Evolutionary conservation across 2,113 vertebrate genomes (phyloP).

Genomic region (Semnornis frantzii): DNA sequence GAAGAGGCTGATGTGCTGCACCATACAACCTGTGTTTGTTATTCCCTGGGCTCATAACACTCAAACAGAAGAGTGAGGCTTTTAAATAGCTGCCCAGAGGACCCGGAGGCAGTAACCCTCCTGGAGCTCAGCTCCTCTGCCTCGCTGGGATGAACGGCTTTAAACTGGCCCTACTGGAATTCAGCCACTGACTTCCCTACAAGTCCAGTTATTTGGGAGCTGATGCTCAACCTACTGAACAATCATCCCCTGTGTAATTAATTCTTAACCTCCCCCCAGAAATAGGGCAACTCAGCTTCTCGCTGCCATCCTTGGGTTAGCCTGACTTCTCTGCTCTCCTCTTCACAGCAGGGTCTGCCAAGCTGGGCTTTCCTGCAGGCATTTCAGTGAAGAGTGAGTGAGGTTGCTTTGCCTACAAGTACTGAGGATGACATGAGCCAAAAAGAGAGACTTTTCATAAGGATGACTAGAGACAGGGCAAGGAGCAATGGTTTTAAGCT

Average conservation of each 20-base stretch:
- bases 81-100: not conserved
- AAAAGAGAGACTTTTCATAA: not conserved
- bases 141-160: not conserved
- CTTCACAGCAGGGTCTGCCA: not conserved
- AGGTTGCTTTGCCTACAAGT: not conserved
- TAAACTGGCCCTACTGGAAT: not conserved
- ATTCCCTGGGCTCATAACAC: accelerated
- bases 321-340: not conserved
- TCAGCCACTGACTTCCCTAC: not conserved
- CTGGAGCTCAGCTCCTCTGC: not conserved
- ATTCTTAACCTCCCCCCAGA: not conserved
- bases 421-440: not conserved
- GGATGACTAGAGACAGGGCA: too few species aligned
- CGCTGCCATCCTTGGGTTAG: not conserved
- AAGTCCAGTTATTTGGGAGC: not conserved
- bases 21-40: accelerated
- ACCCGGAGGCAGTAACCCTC: not conserved
- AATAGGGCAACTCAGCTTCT: not conserved
- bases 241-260: not conserved
- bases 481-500: too few species aligned
- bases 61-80: not conserved
- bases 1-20: not conserved
- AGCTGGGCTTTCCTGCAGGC: not conserved
- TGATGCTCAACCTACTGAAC: not conserved
- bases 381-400: not conserved